Evolutionary conservation across 2,113 vertebrate genomes (phyloP).

Genomic region (Opisthocomus hoazin): DNA sequence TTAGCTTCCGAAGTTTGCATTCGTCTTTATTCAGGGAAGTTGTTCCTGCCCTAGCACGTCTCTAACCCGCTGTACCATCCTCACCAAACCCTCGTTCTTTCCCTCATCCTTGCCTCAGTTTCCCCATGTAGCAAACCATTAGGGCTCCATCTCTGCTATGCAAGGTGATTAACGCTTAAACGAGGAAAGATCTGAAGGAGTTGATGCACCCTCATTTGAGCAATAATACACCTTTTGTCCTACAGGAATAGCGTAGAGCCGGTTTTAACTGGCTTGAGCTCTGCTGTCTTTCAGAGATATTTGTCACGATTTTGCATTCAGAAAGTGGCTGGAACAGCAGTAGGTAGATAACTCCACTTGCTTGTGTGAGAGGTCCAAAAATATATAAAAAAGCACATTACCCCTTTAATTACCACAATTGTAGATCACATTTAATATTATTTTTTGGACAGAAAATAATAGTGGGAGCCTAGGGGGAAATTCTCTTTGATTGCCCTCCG

Average conservation of each 20-base stretch:
- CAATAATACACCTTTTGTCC: background rate
- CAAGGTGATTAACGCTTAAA: background rate
- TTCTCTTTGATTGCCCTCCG: background rate
- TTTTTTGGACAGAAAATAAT: background rate
- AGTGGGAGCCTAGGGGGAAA: background rate
- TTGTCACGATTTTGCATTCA: background rate
- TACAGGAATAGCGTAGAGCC: background rate
- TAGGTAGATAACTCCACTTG: background rate
- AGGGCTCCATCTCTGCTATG: background rate
- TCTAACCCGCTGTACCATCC: background rate
- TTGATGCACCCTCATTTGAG: background rate
- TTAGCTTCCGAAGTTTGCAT: background rate
- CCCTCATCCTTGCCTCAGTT: background rate
- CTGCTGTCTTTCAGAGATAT: background rate
- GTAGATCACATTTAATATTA: background rate
- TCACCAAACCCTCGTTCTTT: background rate
- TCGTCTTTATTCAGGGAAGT: background rate
- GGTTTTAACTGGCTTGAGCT: background rate
- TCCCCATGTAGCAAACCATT: background rate
- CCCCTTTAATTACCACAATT: background rate
- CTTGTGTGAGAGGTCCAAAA: background rate
- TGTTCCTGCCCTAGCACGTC: background rate
- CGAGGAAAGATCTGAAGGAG: background rate
- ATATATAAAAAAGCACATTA: background rate
- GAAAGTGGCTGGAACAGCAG: background rate